phyloP scores from a whole-genome alignment of 1,140 invertebrate species.

The Tetramorium parvispinum region DNA sequence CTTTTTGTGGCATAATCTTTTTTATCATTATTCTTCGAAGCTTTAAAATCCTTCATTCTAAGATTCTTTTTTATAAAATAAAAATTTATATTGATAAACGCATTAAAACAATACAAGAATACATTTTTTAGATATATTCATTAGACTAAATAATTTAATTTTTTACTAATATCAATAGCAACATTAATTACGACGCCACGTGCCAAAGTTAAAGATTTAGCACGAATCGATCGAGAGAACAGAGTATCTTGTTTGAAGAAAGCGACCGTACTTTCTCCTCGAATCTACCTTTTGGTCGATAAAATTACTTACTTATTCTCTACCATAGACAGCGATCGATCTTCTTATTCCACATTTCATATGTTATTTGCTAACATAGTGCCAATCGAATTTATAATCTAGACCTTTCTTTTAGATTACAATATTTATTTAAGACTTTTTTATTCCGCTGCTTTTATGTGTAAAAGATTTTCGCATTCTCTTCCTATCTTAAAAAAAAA shows the following conservation, averaged over 20 bases:
- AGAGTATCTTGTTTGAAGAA: background rate
- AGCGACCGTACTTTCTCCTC: background rate
- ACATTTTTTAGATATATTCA: background rate
- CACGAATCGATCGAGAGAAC: background rate
- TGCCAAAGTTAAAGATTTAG: slow-evolving; percentile 1
- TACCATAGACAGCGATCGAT: slow-evolving; percentile 26
- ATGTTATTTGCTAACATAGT: slow-evolving; percentile 4
- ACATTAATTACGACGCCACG: background rate
- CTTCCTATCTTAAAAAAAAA: background rate
- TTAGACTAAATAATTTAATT: background rate
- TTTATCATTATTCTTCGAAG: background rate
- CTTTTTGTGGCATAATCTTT: background rate
- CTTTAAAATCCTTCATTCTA: background rate
- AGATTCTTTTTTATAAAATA: background rate
- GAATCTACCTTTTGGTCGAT: slow-evolving; percentile 23
- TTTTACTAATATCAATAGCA: background rate
- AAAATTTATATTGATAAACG: background rate
- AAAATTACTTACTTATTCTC: slow-evolving; percentile 4
- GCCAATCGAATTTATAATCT: background rate
- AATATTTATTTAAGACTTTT: background rate
- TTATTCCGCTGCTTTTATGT: background rate
- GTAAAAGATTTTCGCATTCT: background rate
- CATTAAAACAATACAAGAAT: background rate
- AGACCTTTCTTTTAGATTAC: background rate
- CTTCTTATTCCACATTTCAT: background rate